These are phyloP conservation scores for Toxotes lorentzi DNA, from an alignment of 2,797 vertebrate species.

Conservation along the genomic window DNA sequence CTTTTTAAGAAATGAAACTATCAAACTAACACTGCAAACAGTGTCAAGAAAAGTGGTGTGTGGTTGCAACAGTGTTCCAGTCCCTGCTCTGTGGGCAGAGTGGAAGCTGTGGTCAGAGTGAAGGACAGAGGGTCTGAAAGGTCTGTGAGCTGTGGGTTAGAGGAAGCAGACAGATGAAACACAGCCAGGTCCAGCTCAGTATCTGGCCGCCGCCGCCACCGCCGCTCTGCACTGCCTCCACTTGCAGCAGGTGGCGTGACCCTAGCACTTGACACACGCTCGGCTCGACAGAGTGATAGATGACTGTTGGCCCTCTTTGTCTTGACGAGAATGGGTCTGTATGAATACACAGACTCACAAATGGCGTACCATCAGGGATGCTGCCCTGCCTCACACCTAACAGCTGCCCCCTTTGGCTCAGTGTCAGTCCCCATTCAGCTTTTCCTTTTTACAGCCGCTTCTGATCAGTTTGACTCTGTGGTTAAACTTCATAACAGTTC, in stretches of 20 bases:
- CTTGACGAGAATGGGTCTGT: constrained; percentile 45
- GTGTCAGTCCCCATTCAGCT: background rate
- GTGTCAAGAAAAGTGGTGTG: background rate
- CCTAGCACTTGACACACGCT: constrained; percentile 42
- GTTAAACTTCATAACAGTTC: background rate
- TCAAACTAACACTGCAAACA: background rate
- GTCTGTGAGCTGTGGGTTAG: constrained; percentile 7
- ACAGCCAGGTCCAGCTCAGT: background rate
- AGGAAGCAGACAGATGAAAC: constrained; percentile 19
- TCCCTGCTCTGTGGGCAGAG: background rate
- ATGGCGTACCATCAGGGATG: constrained; percentile 38
- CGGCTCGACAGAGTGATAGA: constrained; percentile 65
- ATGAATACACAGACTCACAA: constrained; percentile 49
- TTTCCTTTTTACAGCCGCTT: background rate
- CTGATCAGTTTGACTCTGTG: background rate
- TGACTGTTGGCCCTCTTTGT: constrained; percentile 60
- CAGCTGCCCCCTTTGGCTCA: constrained; percentile 62
- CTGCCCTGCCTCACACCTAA: constrained; percentile 35
- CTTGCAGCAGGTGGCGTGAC: constrained; percentile 57
- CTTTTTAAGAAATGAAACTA: background rate
- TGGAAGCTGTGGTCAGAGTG: constrained; percentile 20
- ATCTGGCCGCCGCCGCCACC: constrained; percentile 21
- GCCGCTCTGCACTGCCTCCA: constrained; percentile 15
- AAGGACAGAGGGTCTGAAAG: constrained; percentile 26
- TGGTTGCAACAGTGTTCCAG: background rate